Base-by-base conservation (phyloP, 2,888 invertebrate species). In the Caenorhabditis sp. region DNA sequence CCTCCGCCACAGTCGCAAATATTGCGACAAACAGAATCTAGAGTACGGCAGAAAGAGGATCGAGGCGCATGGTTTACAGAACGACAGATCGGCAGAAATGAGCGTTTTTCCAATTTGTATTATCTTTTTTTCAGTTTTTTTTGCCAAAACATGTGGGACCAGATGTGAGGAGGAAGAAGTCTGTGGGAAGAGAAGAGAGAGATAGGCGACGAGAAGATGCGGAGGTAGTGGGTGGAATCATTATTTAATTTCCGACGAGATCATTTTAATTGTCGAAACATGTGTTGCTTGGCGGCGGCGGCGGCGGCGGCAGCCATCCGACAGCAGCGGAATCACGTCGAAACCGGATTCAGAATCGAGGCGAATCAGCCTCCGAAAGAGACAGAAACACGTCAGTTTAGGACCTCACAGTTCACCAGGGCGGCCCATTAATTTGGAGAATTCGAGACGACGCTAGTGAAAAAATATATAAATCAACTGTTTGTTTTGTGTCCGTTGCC, bases 181-280 rank as follows among this genome's bases (percentile, higher is more conserved):
- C 32, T 4, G 32, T 20, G 61, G 20, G 35, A n/a, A 26, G 44
- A 13, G 76, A 24, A 24, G 28, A 50, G 24, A 50, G 56, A 56
- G 72, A 55, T 8, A 70, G 44, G 35, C 37, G 62, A 50, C n/a
- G n/a, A n/a, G n/a, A n/a, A n/a, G n/a, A n/a, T n/a, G 61, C 40
- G 55, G 35, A 61, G 65, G n/a, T n/a, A n/a, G n/a, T n/a, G n/a
- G n/a, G n/a, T n/a, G n/a, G 60, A 44, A 24, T 32, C 26, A 44
- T 37, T 44, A 26, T 32, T 55, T 58, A 51, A 50, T 50, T 51
- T 50, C 40, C 51, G 51, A 61, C 18, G 13, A 35, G 55, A 58
- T 74, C 58, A 74, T 74, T 74, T 74, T 74, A 74, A 74, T 67
- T 67, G 65, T 20, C 65, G 58, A 67, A 71, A 80, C 65, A 71